These are phyloP conservation scores for Gonatopus flavifemur DNA, from an alignment of 1,140 invertebrate species.

Conservation along the genomic window DNA sequence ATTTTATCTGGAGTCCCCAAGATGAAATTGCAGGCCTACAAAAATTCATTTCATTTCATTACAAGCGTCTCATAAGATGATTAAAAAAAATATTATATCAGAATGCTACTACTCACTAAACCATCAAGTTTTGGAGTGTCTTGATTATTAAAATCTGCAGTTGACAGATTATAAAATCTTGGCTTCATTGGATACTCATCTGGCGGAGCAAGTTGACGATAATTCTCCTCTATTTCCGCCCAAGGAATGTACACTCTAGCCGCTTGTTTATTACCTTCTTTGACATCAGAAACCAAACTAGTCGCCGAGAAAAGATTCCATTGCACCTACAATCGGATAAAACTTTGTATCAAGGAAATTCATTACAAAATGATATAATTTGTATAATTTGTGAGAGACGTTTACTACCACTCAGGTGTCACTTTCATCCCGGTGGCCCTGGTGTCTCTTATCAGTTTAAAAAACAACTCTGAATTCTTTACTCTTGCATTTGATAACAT, in stretches of 20 bases:
- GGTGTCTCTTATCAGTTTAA: constrained; percentile 39
- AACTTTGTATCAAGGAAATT: constrained; percentile 2
- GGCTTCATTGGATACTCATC: constrained; percentile 80
- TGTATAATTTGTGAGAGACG: constrained; percentile 54
- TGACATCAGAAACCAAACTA: constrained; percentile 60
- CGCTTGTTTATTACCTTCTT: constrained; percentile 61
- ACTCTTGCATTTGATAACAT: constrained; percentile 39
- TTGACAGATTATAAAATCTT: constrained; percentile 83
- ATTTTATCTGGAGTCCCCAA: constrained; percentile 87
- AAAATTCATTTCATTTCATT: constrained; percentile 6
- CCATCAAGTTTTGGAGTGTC: constrained; percentile 89
- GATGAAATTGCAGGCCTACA: constrained; percentile 86
- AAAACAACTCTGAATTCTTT: constrained; percentile 28
- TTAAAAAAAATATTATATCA: background rate
- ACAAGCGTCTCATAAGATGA: background rate
- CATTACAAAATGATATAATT: constrained; percentile 4
- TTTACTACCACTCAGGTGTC: constrained; percentile 56
- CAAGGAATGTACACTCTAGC: constrained; percentile 74
- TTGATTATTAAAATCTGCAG: constrained; percentile 73
- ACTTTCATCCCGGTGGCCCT: constrained; percentile 54
- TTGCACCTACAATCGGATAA: constrained; percentile 66
- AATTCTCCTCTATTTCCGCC: constrained; percentile 79
- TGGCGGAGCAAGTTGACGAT: constrained; percentile 70
- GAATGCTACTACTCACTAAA: constrained; percentile 60
- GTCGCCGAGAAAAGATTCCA: constrained; percentile 80